Evolutionary conservation across 2,888 invertebrate genomes (phyloP).

Genomic region (Tipula confusa): DNA sequence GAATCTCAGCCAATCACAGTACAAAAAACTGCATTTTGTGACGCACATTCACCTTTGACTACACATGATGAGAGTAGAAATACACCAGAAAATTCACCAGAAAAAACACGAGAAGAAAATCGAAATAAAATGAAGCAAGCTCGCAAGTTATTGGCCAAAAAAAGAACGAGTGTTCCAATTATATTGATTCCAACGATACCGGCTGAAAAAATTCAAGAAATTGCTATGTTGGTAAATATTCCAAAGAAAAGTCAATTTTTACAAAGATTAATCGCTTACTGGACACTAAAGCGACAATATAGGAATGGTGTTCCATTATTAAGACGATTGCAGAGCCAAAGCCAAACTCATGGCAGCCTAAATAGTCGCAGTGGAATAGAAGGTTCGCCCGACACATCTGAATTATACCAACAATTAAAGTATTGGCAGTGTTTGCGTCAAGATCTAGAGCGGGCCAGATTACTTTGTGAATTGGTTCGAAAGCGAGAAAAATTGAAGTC

Average conservation of each 20-base stretch:
- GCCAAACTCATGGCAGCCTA: constrained; percentile 51
- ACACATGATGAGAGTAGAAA: constrained; percentile 44
- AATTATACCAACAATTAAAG: constrained; percentile 79
- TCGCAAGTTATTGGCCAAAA: constrained; percentile 79
- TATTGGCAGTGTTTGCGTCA: constrained; percentile 93
- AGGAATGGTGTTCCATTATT: constrained; percentile 94
- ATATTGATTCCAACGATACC: constrained; percentile 93
- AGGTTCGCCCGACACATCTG: constrained; percentile 63
- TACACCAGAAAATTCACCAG: constrained; percentile 47
- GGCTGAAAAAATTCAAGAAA: constrained; percentile 80
- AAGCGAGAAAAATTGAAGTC: constrained; percentile 94
- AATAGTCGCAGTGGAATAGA: constrained; percentile 56
- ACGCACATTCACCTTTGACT: constrained; percentile 81
- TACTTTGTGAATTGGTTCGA: constrained; percentile 90
- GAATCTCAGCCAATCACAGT: constrained; percentile 74
- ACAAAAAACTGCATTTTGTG: constrained; percentile 94
- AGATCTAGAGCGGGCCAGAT: constrained; percentile 84
- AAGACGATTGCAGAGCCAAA: constrained; percentile 69
- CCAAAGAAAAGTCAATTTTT: constrained; percentile 81
- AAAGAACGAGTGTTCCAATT: constrained; percentile 83
- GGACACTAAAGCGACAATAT: constrained; percentile 93
- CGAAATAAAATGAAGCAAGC: constrained; percentile 83
- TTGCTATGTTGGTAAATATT: constrained; percentile 69
- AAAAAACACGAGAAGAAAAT: constrained; percentile 58
- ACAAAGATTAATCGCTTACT: constrained; percentile 86